phyloP scores from a whole-genome alignment of 2,888 invertebrate species.

The Theristus sp. region DNA sequence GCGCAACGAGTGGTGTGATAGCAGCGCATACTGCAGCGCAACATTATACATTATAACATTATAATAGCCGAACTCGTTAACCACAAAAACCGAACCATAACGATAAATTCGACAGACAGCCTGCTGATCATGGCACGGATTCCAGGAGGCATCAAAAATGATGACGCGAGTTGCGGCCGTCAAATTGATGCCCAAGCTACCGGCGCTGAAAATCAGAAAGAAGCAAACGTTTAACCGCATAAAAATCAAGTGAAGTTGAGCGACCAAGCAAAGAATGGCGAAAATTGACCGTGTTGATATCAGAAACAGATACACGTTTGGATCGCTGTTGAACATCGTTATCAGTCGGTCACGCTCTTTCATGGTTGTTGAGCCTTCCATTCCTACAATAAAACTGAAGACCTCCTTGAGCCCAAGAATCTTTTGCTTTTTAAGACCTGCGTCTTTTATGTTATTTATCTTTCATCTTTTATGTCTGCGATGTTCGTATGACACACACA shows the following conservation, averaged over 20 bases:
- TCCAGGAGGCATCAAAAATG: slow-evolving; percentile 96
- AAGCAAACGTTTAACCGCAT: neutral
- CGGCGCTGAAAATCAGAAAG: slow-evolving; percentile 12
- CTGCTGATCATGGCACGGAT: slow-evolving; percentile 72
- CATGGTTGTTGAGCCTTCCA: slow-evolving; percentile 87
- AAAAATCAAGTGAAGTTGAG: neutral
- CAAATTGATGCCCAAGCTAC: slow-evolving; percentile 62
- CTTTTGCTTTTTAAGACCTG: no score
- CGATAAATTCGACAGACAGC: slow-evolving; percentile 70
- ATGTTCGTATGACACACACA: no score
- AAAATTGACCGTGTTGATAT: slow-evolving; percentile 53
- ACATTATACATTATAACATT: no score
- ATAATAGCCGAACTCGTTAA: no score
- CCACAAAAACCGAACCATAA: slow-evolving; percentile 43
- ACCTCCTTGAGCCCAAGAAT: no score
- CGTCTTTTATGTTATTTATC: no score
- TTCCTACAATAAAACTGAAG: no score
- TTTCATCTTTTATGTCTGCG: no score
- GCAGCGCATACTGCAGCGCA: no score
- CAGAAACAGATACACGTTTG: slow-evolving; percentile 66
- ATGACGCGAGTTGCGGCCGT: slow-evolving; percentile 92
- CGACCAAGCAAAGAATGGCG: no score
- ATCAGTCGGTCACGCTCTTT: slow-evolving; percentile 84
- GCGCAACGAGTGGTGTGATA: no score
- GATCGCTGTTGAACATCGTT: slow-evolving; percentile 79